A percentile compares a stretch with the other conserved stretches of the same genome.
Conservation (phyloP, 1,140 invertebrate genomes). For the Temnothorax nylanderi region DNA sequence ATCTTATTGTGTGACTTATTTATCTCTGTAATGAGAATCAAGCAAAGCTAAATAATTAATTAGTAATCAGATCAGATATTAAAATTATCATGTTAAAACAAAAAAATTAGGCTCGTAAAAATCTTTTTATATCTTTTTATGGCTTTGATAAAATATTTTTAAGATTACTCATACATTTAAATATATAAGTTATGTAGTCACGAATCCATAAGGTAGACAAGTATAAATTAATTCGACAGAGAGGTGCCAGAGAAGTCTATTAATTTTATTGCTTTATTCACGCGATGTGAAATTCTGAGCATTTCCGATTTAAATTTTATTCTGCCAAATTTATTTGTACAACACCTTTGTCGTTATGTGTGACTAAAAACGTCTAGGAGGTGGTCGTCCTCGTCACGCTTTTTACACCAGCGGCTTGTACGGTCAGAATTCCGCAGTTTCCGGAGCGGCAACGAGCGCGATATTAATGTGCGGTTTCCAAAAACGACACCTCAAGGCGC, state of each 20-base stretch:
- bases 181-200: conserved; percentile 3
- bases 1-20: not conserved
- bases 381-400: conserved; percentile 57
- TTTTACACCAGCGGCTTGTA: conserved; percentile 57
- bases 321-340: conserved; percentile 22
- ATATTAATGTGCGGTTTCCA: conserved; percentile 58
- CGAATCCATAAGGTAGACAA: not conserved
- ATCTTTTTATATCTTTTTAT: not conserved
- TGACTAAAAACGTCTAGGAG: conserved; percentile 31
- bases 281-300: conserved; percentile 7
- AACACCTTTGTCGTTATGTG: conserved; percentile 16
- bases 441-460: conserved; percentile 43
- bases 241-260: conserved; percentile 10
- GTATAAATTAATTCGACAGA: conserved; percentile 40
- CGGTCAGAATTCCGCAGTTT: conserved; percentile 55
- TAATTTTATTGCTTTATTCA: conserved; percentile 40
- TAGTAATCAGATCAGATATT: not conserved
- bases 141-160: not conserved
- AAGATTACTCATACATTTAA: conserved; percentile 30
- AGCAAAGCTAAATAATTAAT: not conserved
- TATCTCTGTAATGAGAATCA: not conserved
- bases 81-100: not conserved
- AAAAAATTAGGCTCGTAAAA: not conserved
- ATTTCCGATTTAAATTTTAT: conserved; percentile 22
- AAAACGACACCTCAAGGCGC: not conserved